A percentile compares a stretch with the other conserved stretches of the same genome.
Conservation (phyloP, 2,888 invertebrate genomes). For the Meliscaeva auricollis region DNA sequence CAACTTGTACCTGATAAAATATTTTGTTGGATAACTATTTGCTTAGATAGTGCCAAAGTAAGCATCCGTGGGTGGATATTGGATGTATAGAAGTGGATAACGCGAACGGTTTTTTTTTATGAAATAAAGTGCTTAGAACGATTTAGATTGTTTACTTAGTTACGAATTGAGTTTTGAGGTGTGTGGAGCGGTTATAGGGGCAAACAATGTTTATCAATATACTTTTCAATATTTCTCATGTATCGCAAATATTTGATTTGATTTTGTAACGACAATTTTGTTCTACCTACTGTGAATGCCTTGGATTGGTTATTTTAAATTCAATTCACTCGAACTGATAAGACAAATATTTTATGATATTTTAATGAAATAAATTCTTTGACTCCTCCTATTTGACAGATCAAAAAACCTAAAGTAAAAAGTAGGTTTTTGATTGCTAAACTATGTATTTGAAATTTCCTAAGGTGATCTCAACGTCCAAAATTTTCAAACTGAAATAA, state of each 20-base stretch:
- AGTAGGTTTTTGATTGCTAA: too few species aligned
- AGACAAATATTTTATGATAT: background rate
- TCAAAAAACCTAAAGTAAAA: too few species aligned
- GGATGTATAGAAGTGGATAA: conserved; percentile 54
- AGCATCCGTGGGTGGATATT: conserved; percentile 70
- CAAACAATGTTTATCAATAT: conserved; percentile 34
- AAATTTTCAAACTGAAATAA: too few species aligned
- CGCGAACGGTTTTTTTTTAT: background rate
- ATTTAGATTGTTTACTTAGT: conserved; percentile 31
- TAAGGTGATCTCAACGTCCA: too few species aligned
- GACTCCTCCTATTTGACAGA: conserved; percentile 37
- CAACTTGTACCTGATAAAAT: conserved; percentile 41
- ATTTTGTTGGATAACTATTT: conserved; percentile 22
- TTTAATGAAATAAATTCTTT: conserved; percentile 19
- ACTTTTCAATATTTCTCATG: conserved; percentile 46
- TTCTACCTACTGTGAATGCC: background rate
- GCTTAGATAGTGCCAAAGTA: conserved; percentile 47
- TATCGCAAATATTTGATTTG: conserved; percentile 49
- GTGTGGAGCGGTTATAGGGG: conserved; percentile 2
- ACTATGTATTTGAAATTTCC: too few species aligned
- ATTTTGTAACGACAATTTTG: conserved; percentile 52
- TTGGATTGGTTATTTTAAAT: conserved; percentile 37
- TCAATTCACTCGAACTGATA: conserved; percentile 23
- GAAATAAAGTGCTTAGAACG: conserved; percentile 40
- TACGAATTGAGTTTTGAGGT: background rate